A percentile compares a stretch with the other conserved stretches of the same genome.
phyloP scores from a whole-genome alignment of 2,888 invertebrate genomes.

The Agapostemon virescens region DNA sequence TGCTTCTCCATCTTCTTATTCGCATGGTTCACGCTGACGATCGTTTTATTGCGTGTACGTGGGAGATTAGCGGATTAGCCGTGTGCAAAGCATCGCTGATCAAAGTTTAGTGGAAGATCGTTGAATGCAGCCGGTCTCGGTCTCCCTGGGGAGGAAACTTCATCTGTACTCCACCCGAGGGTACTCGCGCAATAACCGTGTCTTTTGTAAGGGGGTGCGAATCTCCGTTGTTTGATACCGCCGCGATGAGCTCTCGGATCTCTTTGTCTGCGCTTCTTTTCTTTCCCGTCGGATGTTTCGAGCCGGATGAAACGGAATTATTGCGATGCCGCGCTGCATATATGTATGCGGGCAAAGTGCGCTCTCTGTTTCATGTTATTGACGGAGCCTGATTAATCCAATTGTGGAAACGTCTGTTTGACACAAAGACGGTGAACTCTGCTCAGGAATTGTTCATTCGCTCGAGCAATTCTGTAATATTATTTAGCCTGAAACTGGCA shows the following conservation, averaged over 20 bases:
- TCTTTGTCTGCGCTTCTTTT: conserved; percentile 39
- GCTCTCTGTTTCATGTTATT: conserved; percentile 6
- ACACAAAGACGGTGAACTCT: conserved; percentile 6
- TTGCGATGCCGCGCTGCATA: background rate
- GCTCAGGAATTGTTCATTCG: background rate
- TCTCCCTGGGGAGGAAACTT: conserved; percentile 37
- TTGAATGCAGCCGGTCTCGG: conserved; percentile 32
- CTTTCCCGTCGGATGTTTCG: conserved; percentile 27
- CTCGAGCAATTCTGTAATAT: background rate
- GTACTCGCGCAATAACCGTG: conserved; percentile 49
- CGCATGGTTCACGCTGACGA: conserved; percentile 24
- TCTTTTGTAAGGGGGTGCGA: conserved; percentile 44
- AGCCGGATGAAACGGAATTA: conserved; percentile 10
- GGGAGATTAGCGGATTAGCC: conserved; percentile 67
- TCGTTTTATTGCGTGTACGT: conserved; percentile 59
- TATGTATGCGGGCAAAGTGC: background rate
- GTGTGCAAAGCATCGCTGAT: conserved; percentile 62
- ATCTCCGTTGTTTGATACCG: conserved; percentile 49
- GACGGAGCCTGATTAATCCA: conserved; percentile 17
- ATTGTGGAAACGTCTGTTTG: conserved; percentile 5
- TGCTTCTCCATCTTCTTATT: conserved; percentile 12
- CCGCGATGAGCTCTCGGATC: conserved; percentile 13
- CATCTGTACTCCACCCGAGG: conserved; percentile 34
- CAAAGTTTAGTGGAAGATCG: conserved; percentile 52
- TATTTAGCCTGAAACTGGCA: background rate